Base-by-base conservation (phyloP, 1,140 invertebrate species). In the Elysia chlorotica region DNA sequence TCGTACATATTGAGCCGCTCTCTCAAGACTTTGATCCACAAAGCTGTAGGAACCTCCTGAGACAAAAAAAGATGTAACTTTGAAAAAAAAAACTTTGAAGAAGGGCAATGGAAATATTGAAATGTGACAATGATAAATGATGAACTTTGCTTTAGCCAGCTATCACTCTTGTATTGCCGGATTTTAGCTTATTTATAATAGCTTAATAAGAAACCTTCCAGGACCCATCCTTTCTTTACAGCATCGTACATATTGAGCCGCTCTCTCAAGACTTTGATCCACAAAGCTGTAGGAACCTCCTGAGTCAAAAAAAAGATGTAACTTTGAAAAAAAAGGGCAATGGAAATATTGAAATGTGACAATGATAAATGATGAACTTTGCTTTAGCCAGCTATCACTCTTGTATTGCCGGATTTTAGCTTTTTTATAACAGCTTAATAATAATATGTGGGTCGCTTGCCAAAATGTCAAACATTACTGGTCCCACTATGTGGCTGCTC, bases 171-270 rank as follows among this genome's bases (percentile, higher is more conserved):
- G n/a, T n/a, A n/a, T n/a, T n/a, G n/a, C n/a, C n/a, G n/a, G n/a
- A n/a, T 21, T 48, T 41, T 67, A 48, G 41, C 41, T 10, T 48
- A n/a, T n/a, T 14, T 48, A 48, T 48, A 10, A 10, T n/a, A 10
- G 41, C 41, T 48, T 48, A n/a, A 48, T n/a, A 48, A n/a, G 10
- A 48, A 48, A n/a, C 41, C 41, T n/a, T 48, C n/a, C n/a, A 48
- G n/a, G n/a, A 14, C n/a, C 41, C 41, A 14, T 48, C 41, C n/a
- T 48, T n/a, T 48, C n/a, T 48, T 48, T 48, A 10, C n/a, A 48
- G 83, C 85, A 71, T 88, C 87, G 80, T 80, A 82, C 35, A 84
- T 65, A 41, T 84, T 78, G 66, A 86, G 69, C 31, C 87, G 73
- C 23, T 81, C 79, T 69, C 76, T 76, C 6, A 87, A 74, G 21